Conservation (phyloP, 2,113 vertebrate genomes). For the Microtus richardsoni region DNA sequence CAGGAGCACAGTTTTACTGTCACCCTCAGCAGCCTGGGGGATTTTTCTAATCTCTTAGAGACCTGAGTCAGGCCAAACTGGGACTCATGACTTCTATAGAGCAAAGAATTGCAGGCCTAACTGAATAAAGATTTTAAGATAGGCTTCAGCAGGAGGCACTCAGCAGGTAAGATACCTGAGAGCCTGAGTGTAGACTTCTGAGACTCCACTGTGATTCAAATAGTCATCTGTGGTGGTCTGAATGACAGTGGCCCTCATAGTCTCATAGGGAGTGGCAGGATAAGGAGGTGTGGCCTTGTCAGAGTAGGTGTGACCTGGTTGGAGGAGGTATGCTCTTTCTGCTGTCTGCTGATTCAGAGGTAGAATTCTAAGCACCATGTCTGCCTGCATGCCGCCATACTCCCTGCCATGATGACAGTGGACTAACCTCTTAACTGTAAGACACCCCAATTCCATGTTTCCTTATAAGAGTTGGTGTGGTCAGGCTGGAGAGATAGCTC, state of each 20-base stretch:
- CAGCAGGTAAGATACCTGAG: background rate
- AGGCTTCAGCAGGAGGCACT: background rate
- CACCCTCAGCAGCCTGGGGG: background rate
- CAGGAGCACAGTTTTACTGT: background rate
- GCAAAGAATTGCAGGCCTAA: background rate
- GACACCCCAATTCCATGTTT: background rate
- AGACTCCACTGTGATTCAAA: background rate
- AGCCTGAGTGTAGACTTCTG: too few species aligned
- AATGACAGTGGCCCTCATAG: background rate
- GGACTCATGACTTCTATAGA: background rate
- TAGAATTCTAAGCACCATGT: background rate
- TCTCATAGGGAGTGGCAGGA: background rate
- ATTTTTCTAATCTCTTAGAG: background rate
- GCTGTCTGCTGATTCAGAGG: background rate
- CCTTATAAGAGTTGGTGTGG: background rate
- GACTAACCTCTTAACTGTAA: background rate
- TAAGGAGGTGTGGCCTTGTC: background rate
- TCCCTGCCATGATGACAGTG: background rate
- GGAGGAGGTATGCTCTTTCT: background rate
- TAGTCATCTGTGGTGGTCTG: too few species aligned
- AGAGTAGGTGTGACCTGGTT: background rate
- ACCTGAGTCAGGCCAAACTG: too few species aligned
- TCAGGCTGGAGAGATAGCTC: too few species aligned
- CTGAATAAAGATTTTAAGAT: background rate
- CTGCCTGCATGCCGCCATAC: background rate